phyloP scores from a whole-genome alignment of 2,888 invertebrate species.

The Heterodera filipjevi region DNA sequence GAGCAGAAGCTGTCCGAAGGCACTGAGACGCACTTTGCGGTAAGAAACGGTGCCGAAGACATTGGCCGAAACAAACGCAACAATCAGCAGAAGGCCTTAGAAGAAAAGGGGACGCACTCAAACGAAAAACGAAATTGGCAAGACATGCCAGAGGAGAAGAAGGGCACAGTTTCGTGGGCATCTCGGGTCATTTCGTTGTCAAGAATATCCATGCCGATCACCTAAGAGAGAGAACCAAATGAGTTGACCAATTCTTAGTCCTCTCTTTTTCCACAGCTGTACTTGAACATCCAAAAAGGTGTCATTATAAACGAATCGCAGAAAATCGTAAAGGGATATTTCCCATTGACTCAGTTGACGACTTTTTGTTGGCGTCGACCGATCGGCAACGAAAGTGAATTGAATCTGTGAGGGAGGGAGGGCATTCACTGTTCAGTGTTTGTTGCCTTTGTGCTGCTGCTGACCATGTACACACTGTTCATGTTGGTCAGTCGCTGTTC shows the following conservation, averaged over 20 bases:
- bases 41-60: conserved; percentile 49
- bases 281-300: conserved; percentile 50
- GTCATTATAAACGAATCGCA: conserved; percentile 47
- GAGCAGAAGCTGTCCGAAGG: conserved; percentile 28
- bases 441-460: conserved; percentile 32
- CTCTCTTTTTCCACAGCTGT: neutral
- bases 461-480: neutral
- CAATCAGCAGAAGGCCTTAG: neutral
- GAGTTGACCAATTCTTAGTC: neutral
- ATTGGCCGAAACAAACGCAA: conserved; percentile 53
- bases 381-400: conserved; percentile 62
- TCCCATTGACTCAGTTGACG: conserved; percentile 58
- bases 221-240: conserved; percentile 27
- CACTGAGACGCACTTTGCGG: conserved; percentile 49
- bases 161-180: conserved; percentile 59
- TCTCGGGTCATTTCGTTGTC: conserved; percentile 63
- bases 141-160: conserved; percentile 55
- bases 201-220: conserved; percentile 61
- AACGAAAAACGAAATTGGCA: neutral
- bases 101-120: neutral
- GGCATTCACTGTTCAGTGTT: neutral
- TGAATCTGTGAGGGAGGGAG: conserved; percentile 50
- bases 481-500: conserved; percentile 19
- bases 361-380: conserved; percentile 26
- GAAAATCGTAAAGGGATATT: conserved; percentile 53